Conservation (phyloP, 2,888 invertebrate species). For the Hyles lineata region DNA sequence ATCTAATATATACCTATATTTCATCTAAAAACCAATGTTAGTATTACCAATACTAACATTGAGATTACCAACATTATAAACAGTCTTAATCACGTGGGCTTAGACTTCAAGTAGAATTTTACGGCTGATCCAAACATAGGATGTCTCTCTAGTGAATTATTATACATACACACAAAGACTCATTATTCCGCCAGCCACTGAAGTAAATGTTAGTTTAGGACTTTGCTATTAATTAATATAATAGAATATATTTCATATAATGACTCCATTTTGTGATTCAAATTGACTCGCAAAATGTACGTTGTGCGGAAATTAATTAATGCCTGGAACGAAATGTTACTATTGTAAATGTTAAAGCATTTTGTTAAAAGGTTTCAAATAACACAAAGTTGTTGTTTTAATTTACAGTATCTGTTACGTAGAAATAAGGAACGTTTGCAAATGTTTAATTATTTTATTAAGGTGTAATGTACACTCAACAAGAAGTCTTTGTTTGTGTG, state of each 20-base stretch:
- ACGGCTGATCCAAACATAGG: not conserved
- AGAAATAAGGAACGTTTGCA: conserved; percentile 7
- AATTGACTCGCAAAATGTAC: conserved; percentile 23
- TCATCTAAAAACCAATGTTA: too few species aligned
- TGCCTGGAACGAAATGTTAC: conserved; percentile 1
- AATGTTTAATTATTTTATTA: conserved; percentile 15
- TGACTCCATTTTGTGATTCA: conserved; percentile 21
- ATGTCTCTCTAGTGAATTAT: not conserved
- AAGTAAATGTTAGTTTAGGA: conserved; percentile 18
- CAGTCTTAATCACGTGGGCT: not conserved
- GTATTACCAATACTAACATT: not conserved
- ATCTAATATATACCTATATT: too few species aligned
- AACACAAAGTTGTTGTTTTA: conserved; percentile 13
- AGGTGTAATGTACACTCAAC: not conserved
- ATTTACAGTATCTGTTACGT: conserved; percentile 17
- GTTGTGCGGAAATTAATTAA: conserved; percentile 19
- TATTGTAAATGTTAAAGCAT: conserved; percentile 18
- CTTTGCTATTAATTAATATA: conserved; percentile 21
- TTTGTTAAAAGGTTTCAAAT: conserved; percentile 16
- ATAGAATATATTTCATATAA: conserved; percentile 17
- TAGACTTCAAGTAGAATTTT: not conserved
- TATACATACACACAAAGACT: not conserved
- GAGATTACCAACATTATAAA: not conserved
- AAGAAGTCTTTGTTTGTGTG: not conserved
- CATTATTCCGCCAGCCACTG: not conserved